Conservation (phyloP, 1,140 invertebrate species). For the Leptopilina clavipes region DNA sequence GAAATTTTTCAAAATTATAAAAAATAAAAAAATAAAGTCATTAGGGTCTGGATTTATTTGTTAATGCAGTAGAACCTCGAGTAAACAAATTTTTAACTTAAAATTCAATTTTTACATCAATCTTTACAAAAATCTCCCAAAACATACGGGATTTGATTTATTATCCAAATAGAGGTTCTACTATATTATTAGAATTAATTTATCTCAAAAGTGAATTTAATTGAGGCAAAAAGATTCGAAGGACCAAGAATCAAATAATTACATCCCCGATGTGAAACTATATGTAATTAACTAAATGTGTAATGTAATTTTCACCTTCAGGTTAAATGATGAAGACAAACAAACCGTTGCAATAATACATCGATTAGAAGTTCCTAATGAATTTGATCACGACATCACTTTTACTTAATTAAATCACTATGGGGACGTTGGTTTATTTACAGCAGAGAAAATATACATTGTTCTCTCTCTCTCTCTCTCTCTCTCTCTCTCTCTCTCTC, state of each 20-base stretch:
- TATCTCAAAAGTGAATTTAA: too few relatives aligned
- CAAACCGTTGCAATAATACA: neutral
- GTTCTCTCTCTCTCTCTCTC: neutral
- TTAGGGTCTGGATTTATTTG: too few relatives aligned
- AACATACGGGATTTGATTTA: too few relatives aligned
- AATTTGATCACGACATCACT: slow-evolving; percentile 15
- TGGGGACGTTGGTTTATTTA: neutral
- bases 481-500: neutral
- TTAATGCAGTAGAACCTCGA: too few relatives aligned
- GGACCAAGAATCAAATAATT: too few relatives aligned
- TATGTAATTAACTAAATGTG: neutral
- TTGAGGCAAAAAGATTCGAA: too few relatives aligned
- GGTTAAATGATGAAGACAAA: neutral
- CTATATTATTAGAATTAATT: neutral
- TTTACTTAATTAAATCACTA: slow-evolving; percentile 12
- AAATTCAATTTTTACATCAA: too few relatives aligned
- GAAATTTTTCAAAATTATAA: neutral
- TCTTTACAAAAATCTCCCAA: too few relatives aligned
- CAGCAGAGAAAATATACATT: neutral
- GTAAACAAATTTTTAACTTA: too few relatives aligned
- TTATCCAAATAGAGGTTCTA: too few relatives aligned
- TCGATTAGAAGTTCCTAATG: slow-evolving; percentile 13
- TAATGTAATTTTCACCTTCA: slow-evolving; percentile 9
- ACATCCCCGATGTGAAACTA: too few relatives aligned
- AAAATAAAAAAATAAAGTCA: too few relatives aligned